Percentiles rank a stretch among this genome's conserved stretches.
These are phyloP conservation scores for Noctua fimbriata DNA, from an alignment of 2,888 invertebrate species.

Conservation along the genomic window DNA sequence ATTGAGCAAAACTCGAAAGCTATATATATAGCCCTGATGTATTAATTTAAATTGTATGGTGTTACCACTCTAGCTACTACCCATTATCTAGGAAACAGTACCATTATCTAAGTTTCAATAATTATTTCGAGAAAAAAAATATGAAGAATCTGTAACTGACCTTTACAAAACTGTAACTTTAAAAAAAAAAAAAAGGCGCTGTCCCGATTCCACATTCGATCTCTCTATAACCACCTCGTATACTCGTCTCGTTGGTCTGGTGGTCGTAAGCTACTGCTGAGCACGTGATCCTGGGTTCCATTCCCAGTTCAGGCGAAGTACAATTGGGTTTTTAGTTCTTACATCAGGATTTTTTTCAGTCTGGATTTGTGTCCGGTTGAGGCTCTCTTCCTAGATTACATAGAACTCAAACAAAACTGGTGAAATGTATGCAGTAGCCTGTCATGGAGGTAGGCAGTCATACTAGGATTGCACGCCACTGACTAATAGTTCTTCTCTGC, in stretches of 20 bases:
- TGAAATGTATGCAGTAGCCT: background rate
- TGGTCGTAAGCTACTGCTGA: background rate
- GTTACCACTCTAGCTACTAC: too few relatives aligned
- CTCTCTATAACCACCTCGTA: background rate
- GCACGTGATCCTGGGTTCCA: background rate
- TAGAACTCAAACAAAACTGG: background rate
- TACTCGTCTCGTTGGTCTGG: background rate
- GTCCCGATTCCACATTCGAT: background rate
- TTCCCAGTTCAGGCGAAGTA: background rate
- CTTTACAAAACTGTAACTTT: too few relatives aligned
- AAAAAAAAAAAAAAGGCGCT: background rate
- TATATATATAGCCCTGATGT: background rate
- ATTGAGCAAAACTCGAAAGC: too few relatives aligned
- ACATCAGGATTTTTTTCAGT: background rate
- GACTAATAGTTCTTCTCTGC: background rate
- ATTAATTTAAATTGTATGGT: too few relatives aligned
- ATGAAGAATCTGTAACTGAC: background rate
- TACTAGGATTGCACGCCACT: background rate
- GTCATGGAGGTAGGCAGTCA: background rate
- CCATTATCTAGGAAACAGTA: background rate
- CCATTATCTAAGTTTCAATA: background rate
- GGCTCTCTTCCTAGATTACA: background rate
- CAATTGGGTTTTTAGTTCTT: background rate
- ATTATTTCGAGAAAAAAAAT: background rate
- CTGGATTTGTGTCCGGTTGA: background rate